Evolutionary conservation across 1,140 invertebrate genomes (phyloP).

Genomic region (Tribolium castaneum): DNA sequence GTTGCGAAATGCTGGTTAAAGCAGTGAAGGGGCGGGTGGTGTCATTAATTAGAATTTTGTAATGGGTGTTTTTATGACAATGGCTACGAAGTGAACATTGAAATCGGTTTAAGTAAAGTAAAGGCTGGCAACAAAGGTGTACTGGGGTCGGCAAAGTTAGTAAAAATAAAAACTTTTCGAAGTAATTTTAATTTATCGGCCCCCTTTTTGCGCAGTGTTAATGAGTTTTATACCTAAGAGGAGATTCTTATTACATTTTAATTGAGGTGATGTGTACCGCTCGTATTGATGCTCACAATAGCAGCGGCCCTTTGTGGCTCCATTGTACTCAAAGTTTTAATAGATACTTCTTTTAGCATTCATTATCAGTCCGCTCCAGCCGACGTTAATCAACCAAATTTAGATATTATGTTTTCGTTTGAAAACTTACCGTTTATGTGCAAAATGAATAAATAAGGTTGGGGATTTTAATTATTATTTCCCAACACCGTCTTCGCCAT

Average conservation of each 20-base stretch:
- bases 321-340: conserved; percentile 63
- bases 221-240: conserved; percentile 61
- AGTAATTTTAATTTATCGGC: conserved; percentile 58
- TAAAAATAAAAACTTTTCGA: conserved; percentile 53
- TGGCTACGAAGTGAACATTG: conserved; percentile 12
- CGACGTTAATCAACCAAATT: conserved; percentile 61
- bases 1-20: not conserved
- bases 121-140: conserved; percentile 15
- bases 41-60: not conserved
- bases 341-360: conserved; percentile 64
- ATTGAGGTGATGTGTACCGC: conserved; percentile 63
- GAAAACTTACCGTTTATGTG: conserved; percentile 50
- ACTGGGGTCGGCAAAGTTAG: conserved; percentile 11
- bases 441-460: conserved; percentile 57
- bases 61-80: conserved; percentile 29
- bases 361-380: conserved; percentile 61
- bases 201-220: conserved; percentile 60
- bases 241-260: conserved; percentile 64
- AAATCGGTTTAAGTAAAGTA: conserved; percentile 27
- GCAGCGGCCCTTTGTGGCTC: conserved; percentile 57
- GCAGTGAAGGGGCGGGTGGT: not conserved
- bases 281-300: conserved; percentile 61
- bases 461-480: conserved; percentile 58
- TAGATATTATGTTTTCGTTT: conserved; percentile 59
- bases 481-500: conserved; percentile 44